Conservation (phyloP, 2,888 invertebrate species). For the Drosophila pegasa region DNA sequence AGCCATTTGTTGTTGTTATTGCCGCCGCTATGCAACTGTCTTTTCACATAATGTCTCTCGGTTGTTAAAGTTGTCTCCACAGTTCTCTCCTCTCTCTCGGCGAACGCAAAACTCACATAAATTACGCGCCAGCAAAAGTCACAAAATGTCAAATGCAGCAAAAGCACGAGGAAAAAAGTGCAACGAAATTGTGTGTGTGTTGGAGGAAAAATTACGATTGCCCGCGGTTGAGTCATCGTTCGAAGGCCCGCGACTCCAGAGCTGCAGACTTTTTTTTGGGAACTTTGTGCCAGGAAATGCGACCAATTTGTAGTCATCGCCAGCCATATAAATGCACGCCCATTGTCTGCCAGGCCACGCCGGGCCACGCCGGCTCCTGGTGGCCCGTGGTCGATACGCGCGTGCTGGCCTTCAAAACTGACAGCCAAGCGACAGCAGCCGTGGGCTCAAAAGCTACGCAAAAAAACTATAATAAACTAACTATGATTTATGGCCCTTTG, state of each 20-base stretch:
- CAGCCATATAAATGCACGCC: conserved; percentile 41
- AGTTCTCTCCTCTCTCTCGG: conserved; percentile 12
- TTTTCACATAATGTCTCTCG: conserved; percentile 68
- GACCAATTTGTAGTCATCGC: conserved; percentile 70
- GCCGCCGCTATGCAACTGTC: conserved; percentile 52
- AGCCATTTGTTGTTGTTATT: conserved; percentile 59
- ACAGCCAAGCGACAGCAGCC: conserved; percentile 63
- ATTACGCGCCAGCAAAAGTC: conserved; percentile 74
- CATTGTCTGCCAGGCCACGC: conserved; percentile 21
- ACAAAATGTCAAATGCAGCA: conserved; percentile 76
- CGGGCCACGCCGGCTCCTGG: not conserved
- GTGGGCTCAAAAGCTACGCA: conserved; percentile 35
- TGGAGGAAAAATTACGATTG: conserved; percentile 43
- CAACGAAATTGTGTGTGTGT: conserved; percentile 34
- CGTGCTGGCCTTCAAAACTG: conserved; percentile 72
- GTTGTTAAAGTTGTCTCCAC: conserved; percentile 54
- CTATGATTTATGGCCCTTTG: conserved; percentile 67
- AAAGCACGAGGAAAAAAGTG: conserved; percentile 34
- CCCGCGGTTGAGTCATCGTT: conserved; percentile 46
- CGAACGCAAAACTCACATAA: conserved; percentile 73
- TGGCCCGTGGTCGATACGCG: conserved; percentile 53
- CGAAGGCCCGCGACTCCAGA: conserved; percentile 12
- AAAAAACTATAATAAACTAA: conserved; percentile 44
- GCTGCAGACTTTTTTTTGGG: conserved; percentile 5
- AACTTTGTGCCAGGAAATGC: conserved; percentile 64